These are phyloP conservation scores for Dendrolimus kikuchii DNA, from an alignment of 1,140 invertebrate genomes.

Conservation along the genomic window DNA sequence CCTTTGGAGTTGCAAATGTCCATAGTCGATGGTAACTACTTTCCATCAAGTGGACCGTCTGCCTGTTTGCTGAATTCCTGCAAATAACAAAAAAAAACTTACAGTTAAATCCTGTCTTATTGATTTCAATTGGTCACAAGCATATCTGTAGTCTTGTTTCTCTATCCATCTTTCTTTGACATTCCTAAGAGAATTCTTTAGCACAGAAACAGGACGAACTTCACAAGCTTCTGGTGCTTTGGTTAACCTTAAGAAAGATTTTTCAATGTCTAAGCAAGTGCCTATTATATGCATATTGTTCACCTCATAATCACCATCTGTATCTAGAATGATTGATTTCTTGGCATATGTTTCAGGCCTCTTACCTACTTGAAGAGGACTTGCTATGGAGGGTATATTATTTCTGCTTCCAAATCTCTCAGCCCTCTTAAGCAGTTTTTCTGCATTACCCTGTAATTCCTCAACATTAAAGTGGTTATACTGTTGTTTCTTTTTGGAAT, in stretches of 20 bases:
- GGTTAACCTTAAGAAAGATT: constrained; percentile 94
- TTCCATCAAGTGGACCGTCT: no score
- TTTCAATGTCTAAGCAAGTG: constrained; percentile 93
- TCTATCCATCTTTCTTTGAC: constrained; percentile 93
- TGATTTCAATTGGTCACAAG: constrained; percentile 98
- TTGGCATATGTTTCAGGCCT: constrained; percentile 51
- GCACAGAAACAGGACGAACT: constrained; percentile 90
- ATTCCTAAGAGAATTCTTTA: constrained; percentile 88
- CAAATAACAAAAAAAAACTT: constrained; percentile 68
- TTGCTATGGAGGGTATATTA: constrained; percentile 54
- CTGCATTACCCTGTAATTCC: constrained; percentile 79
- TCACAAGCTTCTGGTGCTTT: constrained; percentile 94
- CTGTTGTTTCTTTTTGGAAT: constrained; percentile 73
- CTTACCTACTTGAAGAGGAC: constrained; percentile 49
- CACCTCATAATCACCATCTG: constrained; percentile 82
- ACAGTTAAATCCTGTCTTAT: constrained; percentile 99
- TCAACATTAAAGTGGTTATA: constrained; percentile 80
- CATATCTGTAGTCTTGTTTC: constrained; percentile 95
- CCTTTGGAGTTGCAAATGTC: no score
- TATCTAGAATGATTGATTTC: constrained; percentile 73
- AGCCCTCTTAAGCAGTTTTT: constrained; percentile 87
- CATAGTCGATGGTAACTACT: no score
- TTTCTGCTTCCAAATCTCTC: constrained; percentile 81
- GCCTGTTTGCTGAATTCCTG: no score
- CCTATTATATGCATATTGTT: constrained; percentile 92